Conservation (phyloP, 2,888 invertebrate genomes). For the Eupithecia insigniata region DNA sequence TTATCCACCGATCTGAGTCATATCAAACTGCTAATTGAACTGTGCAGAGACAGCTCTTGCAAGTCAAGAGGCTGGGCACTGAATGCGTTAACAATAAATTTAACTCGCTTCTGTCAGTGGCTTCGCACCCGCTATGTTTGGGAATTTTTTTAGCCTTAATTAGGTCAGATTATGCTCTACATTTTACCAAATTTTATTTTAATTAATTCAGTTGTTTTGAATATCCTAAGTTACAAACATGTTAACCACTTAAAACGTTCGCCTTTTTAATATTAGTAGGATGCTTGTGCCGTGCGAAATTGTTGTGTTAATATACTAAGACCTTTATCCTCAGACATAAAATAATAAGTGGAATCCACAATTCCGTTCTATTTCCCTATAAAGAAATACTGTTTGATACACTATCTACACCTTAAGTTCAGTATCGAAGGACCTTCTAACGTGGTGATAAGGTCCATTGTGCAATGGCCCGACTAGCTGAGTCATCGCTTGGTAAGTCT, state of each 20-base stretch:
- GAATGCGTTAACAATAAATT: too few relatives aligned
- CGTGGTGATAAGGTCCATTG: constrained; percentile 30
- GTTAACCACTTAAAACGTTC: neutral
- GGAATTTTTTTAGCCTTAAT: too few relatives aligned
- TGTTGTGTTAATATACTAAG: neutral
- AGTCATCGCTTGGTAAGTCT: constrained; percentile 18
- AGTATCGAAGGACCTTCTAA: neutral
- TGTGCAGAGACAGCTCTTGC: too few relatives aligned
- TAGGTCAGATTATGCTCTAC: neutral
- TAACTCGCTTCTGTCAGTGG: too few relatives aligned
- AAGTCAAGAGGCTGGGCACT: too few relatives aligned
- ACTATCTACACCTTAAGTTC: constrained; percentile 13
- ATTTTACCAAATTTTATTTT: too few relatives aligned
- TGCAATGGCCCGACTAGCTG: constrained; percentile 9
- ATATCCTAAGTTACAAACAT: too few relatives aligned
- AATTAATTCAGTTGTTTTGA: too few relatives aligned
- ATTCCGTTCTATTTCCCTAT: neutral
- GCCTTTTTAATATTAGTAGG: neutral
- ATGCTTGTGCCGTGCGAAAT: neutral
- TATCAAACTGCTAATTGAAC: neutral
- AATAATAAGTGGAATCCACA: neutral
- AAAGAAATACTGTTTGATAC: constrained; percentile 22
- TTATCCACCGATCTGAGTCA: neutral
- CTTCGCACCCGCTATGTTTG: too few relatives aligned
- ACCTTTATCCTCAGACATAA: neutral